phyloP scores from a whole-genome alignment of 2,797 vertebrate genomes.

The Glyptemys insculpta region DNA sequence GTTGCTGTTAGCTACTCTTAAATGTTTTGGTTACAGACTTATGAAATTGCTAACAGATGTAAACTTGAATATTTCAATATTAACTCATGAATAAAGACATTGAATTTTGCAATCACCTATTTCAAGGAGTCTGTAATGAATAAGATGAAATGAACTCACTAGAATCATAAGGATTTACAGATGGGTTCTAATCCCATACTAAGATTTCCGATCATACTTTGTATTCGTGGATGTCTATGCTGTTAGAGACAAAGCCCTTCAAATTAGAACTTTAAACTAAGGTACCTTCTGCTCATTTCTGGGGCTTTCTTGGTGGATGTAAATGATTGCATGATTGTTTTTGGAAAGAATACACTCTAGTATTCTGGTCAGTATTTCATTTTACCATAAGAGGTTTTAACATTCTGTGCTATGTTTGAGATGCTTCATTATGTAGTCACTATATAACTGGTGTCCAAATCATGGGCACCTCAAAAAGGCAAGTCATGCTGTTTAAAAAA shows the following conservation, averaged over 20 bases:
- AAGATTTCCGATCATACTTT: background rate
- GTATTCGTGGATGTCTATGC: fast-evolving
- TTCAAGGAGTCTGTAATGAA: fast-evolving
- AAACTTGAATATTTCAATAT: fast-evolving
- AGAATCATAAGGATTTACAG: fast-evolving
- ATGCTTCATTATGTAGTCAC: background rate
- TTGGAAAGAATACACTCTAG: fast-evolving
- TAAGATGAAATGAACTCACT: background rate
- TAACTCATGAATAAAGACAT: fast-evolving
- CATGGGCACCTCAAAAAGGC: background rate
- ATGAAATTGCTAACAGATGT: background rate
- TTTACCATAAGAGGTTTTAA: background rate
- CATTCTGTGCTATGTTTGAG: background rate
- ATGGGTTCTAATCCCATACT: background rate
- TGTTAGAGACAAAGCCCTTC: background rate
- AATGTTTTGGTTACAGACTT: background rate
- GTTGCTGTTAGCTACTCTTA: background rate
- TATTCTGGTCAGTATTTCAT: fast-evolving
- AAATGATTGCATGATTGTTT: background rate
- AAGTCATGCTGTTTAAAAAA: fast-evolving
- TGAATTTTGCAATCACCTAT: fast-evolving
- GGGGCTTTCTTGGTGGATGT: background rate
- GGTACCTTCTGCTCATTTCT: background rate
- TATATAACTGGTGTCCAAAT: fast-evolving
- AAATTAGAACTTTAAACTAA: background rate